Base-by-base conservation (phyloP, 2,113 vertebrate species). In the Dasyprocta punctata region DNA sequence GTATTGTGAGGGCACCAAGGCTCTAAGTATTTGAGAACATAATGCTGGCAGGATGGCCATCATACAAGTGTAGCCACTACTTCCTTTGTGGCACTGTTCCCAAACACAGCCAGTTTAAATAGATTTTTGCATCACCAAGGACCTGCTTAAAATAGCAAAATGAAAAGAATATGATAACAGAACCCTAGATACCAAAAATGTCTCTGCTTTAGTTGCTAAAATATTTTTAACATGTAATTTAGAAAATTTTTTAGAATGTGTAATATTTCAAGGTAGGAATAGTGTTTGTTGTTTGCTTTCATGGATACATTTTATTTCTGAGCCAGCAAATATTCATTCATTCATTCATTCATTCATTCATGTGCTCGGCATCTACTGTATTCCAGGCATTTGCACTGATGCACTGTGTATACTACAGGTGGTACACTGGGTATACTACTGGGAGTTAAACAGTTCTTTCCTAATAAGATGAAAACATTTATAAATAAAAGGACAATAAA, bases 131-230 rank as follows among this genome's bases (percentile, higher is more conserved):
- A 0, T 96, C 93, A 95, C 36, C 84, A 95, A 89, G 84, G 95
- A 33, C 93, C 90, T 38, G 38, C 85, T 93, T 82, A 95, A 97
- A 98, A 97, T 89, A 97, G 86, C 33, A 94, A 83, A 90, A 95
- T 81, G 58, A 93, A 69, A 5, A 54, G 41, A 61, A 54, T 78
- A 78, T 82, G 91, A 63, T 88, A 92, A 93, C 49, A 93, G 88
- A 93, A 82, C 41, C 49, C 26, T 33, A 38, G 60, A 89, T 69
- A 75, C 63, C 58, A 77, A 78, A 90, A 56, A 49, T 1, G 5
- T 19, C 86, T 47, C 17, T 88, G 77, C 36, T 83, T 56, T 2
- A 89, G 85, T 71, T 90, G 52, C 73, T 86, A 58, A 90, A 77
- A 52, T 96, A 96, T 56, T 92, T 95, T 96, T 95, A 97, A 82